A percentile compares a stretch with the other conserved stretches of the same genome.
These are phyloP conservation scores for Uropsilus gracilis DNA, from an alignment of 2,113 vertebrate species.

Conservation along the genomic window DNA sequence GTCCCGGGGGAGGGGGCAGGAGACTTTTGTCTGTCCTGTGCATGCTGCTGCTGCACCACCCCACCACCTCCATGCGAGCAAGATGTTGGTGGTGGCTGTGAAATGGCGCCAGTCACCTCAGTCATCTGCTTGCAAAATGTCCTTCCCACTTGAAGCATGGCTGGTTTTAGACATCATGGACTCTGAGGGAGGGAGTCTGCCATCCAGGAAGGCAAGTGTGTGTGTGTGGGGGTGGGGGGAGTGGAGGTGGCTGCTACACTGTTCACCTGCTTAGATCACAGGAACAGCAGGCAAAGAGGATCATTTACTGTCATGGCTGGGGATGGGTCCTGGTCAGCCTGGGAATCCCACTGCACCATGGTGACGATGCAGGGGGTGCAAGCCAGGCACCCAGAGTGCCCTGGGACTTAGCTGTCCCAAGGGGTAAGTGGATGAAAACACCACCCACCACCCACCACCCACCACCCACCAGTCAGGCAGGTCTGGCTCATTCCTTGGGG, in stretches of 20 bases:
- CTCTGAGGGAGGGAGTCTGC: background rate
- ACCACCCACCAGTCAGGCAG: background rate
- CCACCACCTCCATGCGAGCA: background rate
- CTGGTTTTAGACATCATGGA: background rate
- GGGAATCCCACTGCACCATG: background rate
- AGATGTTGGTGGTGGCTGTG: background rate
- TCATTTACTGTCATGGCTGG: accelerated
- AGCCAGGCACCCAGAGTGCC: background rate
- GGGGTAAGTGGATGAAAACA: background rate
- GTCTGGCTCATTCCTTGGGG: background rate
- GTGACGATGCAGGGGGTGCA: background rate
- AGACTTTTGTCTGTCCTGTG: too few relatives aligned
- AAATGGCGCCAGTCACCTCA: background rate
- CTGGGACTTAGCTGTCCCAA: background rate
- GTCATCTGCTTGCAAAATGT: background rate
- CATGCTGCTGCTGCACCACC: too few relatives aligned
- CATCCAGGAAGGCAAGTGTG: background rate
- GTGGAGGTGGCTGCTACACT: background rate
- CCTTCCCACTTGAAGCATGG: background rate
- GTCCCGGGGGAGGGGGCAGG: too few relatives aligned
- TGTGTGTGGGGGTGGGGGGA: background rate
- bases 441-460: too few relatives aligned
- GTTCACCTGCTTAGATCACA: background rate
- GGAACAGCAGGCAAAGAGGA: background rate
- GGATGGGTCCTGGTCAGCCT: background rate